A percentile compares a stretch with the other conserved stretches of the same genome.
These are phyloP conservation scores for Lasioglossum villosulum DNA, from an alignment of 2,888 invertebrate species.

Conservation along the genomic window DNA sequence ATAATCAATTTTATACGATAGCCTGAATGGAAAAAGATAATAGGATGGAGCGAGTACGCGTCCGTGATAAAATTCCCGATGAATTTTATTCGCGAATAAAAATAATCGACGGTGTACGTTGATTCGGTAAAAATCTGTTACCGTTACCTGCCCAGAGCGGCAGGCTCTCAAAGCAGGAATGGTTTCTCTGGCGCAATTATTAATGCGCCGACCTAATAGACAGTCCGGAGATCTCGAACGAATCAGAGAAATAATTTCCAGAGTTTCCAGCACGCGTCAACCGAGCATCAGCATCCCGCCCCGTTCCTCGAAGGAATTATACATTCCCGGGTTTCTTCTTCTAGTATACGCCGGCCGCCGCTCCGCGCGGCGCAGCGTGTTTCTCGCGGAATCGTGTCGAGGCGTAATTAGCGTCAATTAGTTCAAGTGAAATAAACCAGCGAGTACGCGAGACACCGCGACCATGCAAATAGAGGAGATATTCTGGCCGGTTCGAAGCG, in stretches of 20 bases:
- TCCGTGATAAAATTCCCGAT: background rate
- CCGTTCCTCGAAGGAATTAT: conserved; percentile 24
- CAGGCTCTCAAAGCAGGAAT: background rate
- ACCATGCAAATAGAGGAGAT: conserved; percentile 59
- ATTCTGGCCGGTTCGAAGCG: conserved; percentile 40
- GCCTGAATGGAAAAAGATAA: no score
- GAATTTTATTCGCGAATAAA: background rate
- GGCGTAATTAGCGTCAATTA: conserved; percentile 67
- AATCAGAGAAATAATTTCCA: conserved; percentile 2
- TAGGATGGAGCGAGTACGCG: no score
- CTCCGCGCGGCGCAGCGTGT: background rate
- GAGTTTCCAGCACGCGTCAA: conserved; percentile 5
- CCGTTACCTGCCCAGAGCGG: no score
- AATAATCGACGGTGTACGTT: background rate
- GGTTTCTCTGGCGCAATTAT: background rate
- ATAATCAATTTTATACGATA: background rate
- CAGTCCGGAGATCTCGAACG: background rate
- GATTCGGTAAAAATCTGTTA: background rate
- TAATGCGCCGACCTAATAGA: background rate
- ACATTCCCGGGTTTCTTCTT: conserved; percentile 26
- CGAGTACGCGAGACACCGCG: conserved; percentile 29
- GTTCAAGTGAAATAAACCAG: conserved; percentile 48
- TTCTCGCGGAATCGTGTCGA: conserved; percentile 45
- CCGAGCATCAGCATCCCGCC: background rate
- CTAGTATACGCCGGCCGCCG: background rate